Evolutionary conservation across 2,888 invertebrate species (phyloP).

Genomic region (Ennomos quercinarius): DNA sequence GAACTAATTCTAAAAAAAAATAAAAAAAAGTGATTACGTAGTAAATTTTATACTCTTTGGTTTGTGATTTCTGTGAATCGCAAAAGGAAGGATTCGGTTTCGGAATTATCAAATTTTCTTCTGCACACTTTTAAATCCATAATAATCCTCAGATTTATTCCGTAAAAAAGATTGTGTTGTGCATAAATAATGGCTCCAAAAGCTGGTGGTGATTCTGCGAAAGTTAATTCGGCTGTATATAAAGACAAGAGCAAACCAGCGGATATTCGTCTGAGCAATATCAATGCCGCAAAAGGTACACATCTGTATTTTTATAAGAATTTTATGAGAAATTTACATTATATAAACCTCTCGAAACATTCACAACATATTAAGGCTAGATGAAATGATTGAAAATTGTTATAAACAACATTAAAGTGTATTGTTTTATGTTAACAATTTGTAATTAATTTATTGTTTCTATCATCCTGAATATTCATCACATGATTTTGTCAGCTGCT

Average conservation of each 20-base stretch:
- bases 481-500: slow-evolving; percentile 24
- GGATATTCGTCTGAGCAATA: slow-evolving; percentile 97
- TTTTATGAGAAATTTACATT: slow-evolving; percentile 26
- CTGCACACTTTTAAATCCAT: slow-evolving; percentile 39
- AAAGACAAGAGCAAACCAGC: slow-evolving; percentile 97
- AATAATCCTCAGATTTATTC: slow-evolving; percentile 43
- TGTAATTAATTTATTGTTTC: not conserved
- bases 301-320: slow-evolving; percentile 50
- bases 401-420: no score
- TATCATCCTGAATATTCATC: slow-evolving; percentile 11
- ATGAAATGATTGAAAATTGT: slow-evolving; percentile 13
- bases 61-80: no score
- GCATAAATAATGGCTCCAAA: slow-evolving; percentile 72
- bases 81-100: no score
- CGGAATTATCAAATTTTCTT: not conserved
- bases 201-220: slow-evolving; percentile 78
- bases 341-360: not conserved
- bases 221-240: slow-evolving; percentile 87
- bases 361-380: not conserved
- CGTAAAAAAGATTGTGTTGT: slow-evolving; percentile 17
- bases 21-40: no score
- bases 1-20: no score
- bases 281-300: slow-evolving; percentile 98
- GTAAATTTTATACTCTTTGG: no score
- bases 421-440: not conserved